Conservation (phyloP, 2,113 vertebrate genomes). For the Leptodactylus fuscus region DNA sequence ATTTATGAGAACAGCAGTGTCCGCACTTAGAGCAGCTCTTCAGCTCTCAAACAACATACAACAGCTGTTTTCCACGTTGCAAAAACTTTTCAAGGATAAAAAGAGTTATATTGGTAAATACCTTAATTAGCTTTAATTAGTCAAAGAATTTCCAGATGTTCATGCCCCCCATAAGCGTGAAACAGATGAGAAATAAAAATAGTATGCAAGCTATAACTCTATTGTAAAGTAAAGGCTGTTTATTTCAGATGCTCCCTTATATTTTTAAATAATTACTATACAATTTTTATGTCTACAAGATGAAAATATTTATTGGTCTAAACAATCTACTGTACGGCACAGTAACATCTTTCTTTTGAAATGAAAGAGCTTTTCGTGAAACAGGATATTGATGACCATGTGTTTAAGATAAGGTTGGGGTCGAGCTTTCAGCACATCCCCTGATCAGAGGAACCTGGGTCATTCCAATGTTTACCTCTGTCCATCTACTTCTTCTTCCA, state of each 20-base stretch:
- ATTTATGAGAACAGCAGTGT: background rate
- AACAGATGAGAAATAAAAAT: background rate
- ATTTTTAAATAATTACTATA: background rate
- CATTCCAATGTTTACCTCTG: too few species aligned
- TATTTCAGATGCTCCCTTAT: background rate
- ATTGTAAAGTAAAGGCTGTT: background rate
- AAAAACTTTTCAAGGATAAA: conserved; percentile 4
- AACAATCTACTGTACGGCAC: too few species aligned
- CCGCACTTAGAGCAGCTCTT: background rate
- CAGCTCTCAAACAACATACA: background rate
- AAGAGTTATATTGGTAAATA: conserved; percentile 13
- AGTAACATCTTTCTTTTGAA: too few species aligned
- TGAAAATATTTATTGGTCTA: too few species aligned
- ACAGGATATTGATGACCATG: too few species aligned
- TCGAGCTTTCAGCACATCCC: too few species aligned
- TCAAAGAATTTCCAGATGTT: conserved; percentile 21
- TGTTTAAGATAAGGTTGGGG: too few species aligned
- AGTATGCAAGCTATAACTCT: background rate
- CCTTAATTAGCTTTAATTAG: conserved; percentile 21
- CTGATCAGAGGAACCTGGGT: too few species aligned
- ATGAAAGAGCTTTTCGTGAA: too few species aligned
- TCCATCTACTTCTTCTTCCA: too few species aligned
- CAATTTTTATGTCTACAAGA: too few species aligned
- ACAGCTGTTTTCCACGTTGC: background rate
- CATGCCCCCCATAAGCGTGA: background rate